Conservation (phyloP, 2,888 invertebrate species). For the Brachynemurus nebulosus region DNA sequence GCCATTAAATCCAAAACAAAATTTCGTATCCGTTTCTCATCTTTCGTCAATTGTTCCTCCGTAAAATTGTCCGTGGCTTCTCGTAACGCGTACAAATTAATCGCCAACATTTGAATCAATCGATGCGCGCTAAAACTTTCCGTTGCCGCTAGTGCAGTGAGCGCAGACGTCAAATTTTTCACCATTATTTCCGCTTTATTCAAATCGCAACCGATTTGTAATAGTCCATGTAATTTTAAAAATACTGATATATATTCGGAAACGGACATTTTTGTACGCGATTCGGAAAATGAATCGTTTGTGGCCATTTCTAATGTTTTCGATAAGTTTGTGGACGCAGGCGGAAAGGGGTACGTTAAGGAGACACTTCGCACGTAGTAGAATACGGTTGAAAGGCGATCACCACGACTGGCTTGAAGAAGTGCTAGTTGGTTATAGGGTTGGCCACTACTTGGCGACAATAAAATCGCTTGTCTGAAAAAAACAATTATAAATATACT, state of each 20-base stretch:
- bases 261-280: constrained; percentile 43
- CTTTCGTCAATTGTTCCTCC: constrained; percentile 35
- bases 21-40: constrained; percentile 42
- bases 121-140: constrained; percentile 63
- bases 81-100: constrained; percentile 59
- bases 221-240: constrained; percentile 45
- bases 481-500: too few species aligned
- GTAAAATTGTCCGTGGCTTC: constrained; percentile 35
- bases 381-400: constrained; percentile 70
- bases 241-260: constrained; percentile 44
- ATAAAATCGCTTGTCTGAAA: constrained; percentile 52
- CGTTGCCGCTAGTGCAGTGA: constrained; percentile 64
- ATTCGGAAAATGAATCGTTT: constrained; percentile 34
- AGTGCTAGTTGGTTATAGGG: constrained; percentile 82
- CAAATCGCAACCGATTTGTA: constrained; percentile 38
- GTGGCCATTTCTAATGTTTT: constrained; percentile 49
- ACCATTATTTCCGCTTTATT: constrained; percentile 46
- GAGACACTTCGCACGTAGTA: constrained; percentile 74
- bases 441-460: constrained; percentile 67
- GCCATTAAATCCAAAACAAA: constrained; percentile 48
- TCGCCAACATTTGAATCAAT: constrained; percentile 57
- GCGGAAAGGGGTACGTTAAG: constrained; percentile 74
- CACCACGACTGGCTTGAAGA: constrained; percentile 65
- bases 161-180: constrained; percentile 49
- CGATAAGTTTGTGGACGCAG: constrained; percentile 65